These are phyloP conservation scores for Silurus glanis DNA, from an alignment of 2,113 vertebrate genomes.

Conservation along the genomic window DNA sequence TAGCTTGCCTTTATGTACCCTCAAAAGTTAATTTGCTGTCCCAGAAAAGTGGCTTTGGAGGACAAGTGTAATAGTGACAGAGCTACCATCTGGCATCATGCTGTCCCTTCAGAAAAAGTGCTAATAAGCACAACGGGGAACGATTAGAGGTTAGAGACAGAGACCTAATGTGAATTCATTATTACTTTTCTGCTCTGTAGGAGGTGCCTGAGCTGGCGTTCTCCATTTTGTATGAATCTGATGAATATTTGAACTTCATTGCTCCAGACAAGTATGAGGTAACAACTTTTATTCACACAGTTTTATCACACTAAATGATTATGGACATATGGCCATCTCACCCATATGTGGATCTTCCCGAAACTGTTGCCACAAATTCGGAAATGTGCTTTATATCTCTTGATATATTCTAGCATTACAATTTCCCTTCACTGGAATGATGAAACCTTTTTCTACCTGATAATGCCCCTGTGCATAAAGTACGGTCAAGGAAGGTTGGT, in stretches of 20 bases:
- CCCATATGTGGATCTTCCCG: background rate
- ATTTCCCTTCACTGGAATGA: background rate
- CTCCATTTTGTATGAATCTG: constrained; percentile 94
- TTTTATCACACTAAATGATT: background rate
- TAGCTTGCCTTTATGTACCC: background rate
- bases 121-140: constrained; percentile 12
- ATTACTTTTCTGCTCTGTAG: constrained; percentile 64
- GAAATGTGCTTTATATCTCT: background rate
- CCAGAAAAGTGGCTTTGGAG: background rate
- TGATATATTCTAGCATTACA: background rate
- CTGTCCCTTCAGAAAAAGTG: constrained; percentile 13
- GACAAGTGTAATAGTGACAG: constrained; percentile 17
- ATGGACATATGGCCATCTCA: background rate
- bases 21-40: background rate
- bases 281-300: constrained; percentile 54
- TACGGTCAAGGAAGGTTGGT: background rate
- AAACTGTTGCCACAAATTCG: background rate
- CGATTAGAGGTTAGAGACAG: constrained; percentile 7
- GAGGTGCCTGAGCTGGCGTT: constrained; percentile 96
- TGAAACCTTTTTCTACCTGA: background rate
- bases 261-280: constrained; percentile 98
- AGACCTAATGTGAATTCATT: constrained; percentile 13
- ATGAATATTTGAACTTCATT: constrained; percentile 95
- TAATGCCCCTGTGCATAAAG: background rate
- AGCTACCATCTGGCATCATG: constrained; percentile 41